Conservation (phyloP, 2,797 vertebrate genomes). For the Nannoperca australis region DNA sequence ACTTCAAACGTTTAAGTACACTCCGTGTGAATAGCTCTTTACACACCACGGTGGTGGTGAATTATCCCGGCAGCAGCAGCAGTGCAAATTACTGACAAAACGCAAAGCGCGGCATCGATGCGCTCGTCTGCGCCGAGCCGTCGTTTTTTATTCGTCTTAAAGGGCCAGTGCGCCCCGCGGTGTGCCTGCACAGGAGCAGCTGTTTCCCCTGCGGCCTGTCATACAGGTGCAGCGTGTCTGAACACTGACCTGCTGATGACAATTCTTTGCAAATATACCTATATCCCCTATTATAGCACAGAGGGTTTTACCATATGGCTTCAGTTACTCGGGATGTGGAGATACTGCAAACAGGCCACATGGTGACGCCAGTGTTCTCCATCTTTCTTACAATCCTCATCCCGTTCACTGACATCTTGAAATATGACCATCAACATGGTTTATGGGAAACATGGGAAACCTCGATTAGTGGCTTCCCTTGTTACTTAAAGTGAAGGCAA, state of each 20-base stretch:
- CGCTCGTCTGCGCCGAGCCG: slow-evolving; percentile 46
- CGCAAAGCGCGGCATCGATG: slow-evolving; percentile 60
- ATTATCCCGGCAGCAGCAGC: neutral
- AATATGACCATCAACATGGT: too few relatives aligned
- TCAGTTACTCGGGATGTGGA: neutral
- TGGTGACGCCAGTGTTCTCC: slow-evolving; percentile 19
- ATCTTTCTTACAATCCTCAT: neutral
- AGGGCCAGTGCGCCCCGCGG: slow-evolving; percentile 67
- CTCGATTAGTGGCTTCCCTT: neutral
- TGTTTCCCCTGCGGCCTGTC: neutral
- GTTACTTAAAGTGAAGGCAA: neutral
- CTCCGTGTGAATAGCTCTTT: neutral
- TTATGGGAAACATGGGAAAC: neutral
- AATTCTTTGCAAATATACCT: neutral
- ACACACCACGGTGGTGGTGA: neutral
- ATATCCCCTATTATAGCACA: accelerated
- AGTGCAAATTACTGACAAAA: slow-evolving; percentile 12
- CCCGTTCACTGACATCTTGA: neutral
- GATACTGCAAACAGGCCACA: slow-evolving; percentile 27
- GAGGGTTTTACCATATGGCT: too few relatives aligned
- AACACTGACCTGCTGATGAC: neutral
- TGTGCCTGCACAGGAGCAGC: neutral
- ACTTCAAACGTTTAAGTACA: neutral
- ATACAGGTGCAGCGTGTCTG: neutral
- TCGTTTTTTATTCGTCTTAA: slow-evolving; percentile 71